Percentiles rank a stretch among this genome's conserved stretches.
Evolutionary conservation across 2,113 vertebrate species (phyloP).

Genomic region (Pedetes capensis): DNA sequence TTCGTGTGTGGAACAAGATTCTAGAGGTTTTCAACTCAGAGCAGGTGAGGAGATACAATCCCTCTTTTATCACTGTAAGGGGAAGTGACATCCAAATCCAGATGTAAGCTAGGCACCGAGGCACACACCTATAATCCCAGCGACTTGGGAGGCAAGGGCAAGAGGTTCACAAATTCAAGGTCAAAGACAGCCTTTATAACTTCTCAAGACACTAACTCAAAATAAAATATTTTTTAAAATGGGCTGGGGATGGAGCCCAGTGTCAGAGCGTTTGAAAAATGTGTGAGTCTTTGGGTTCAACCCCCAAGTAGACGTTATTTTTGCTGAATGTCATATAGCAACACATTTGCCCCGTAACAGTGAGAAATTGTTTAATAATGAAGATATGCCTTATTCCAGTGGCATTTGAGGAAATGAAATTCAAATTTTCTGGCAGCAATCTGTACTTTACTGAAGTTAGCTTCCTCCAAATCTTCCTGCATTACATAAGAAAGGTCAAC

Average conservation of each 20-base stretch:
- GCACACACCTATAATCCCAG: too few relatives aligned
- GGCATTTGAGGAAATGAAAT: slow-evolving; percentile 75
- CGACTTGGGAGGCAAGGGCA: too few relatives aligned
- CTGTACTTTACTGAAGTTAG: slow-evolving; percentile 41
- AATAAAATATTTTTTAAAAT: too few relatives aligned
- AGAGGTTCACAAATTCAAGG: too few relatives aligned
- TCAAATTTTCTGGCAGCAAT: slow-evolving; percentile 61
- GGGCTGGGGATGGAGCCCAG: too few relatives aligned
- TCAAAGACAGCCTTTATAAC: too few relatives aligned
- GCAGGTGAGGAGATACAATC: neutral
- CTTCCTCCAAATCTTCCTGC: slow-evolving; percentile 46
- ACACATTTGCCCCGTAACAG: slow-evolving; percentile 33
- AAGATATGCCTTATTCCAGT: slow-evolving; percentile 58
- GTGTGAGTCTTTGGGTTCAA: too few relatives aligned
- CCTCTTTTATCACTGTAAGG: neutral
- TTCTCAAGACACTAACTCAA: too few relatives aligned
- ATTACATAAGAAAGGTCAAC: slow-evolving; percentile 63
- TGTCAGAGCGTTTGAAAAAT: too few relatives aligned
- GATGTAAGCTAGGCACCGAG: too few relatives aligned
- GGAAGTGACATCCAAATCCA: slow-evolving; percentile 38
- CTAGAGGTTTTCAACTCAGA: neutral
- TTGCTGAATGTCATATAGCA: slow-evolving; percentile 56
- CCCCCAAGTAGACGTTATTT: slow-evolving; percentile 73
- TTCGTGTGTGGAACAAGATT: neutral
- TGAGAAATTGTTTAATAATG: slow-evolving; percentile 65